Evolutionary conservation across 2,888 invertebrate species (phyloP), one percentile per base, ranked within the genome.

Genomic region (Lomographa bimaculata): DNA sequence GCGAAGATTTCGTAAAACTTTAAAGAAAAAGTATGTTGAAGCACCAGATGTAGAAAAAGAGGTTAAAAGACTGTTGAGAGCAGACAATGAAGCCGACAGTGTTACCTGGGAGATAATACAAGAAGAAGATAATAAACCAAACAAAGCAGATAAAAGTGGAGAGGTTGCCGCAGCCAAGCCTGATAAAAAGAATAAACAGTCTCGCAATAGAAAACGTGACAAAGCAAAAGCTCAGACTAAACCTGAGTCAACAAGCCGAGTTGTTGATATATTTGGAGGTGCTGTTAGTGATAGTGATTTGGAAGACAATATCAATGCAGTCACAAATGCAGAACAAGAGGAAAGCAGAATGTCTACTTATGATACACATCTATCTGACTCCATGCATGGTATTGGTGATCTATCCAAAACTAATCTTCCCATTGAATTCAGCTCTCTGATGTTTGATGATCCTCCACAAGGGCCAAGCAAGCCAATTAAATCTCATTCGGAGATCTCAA

Each of bases 1-100:
- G 57, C 91, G 98, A 36, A 91, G 98, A 40, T 98, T 98, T 67
- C 91, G 98, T 17, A 98, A 98, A 86, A 98, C 98, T 0, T 77
- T 98, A 12, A 97, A 97, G 73, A 99, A 99, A 78, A 99, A 99
- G 81, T 97, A 96, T 81, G 96, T 97, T 0, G 98, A 98, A 81
- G 97, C 97, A 10, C 98, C 98, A 0, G 98, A 99, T 87, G 97
- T 98, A 51, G 99, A 99, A 71, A 98, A 98, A 74, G 99, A 99
- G 89, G 97, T 99, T 0, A 98, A 98, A 73, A 91, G 98, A 19
- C 84, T 99, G 36, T 87, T 99, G 4, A 90, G 98, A 50, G 94
- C 94, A 17, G 98, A 98, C 71, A 97, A 97, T 69, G 98, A 98
- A 73, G 98, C 98, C 1, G 94, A 94, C 0, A 93, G 93, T 65